Base-by-base conservation (phyloP, 2,888 invertebrate species). In the Hypolimnas misippus region DNA sequence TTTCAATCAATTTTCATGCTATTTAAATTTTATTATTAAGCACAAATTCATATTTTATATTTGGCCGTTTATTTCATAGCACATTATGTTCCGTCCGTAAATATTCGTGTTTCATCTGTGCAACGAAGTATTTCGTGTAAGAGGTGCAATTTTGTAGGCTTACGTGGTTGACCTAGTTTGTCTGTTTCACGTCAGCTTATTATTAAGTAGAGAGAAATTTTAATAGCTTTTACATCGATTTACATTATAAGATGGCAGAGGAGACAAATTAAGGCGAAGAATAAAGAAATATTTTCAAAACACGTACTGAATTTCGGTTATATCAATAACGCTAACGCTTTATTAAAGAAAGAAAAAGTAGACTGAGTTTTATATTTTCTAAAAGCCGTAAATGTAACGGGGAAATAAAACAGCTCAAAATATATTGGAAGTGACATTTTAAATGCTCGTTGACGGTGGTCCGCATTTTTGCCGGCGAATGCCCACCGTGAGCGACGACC, bases 361-460 rank as follows among this genome's bases (percentile, higher is more conserved):
- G 5, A 25, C 2, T 25, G 5, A 25, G 25, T 3, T 25, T 25
- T 25, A 5, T 25, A 25, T 25, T 3, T 25, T 25, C 5, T 25
- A 3, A 25, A 25, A 25, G 25, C 25, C 5, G 25, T 25, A 25
- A 25, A 25, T 25, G 5, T 3, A 25, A 25, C 25, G 25, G 25
- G 42, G n/a, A 21, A 5, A 7, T 8, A 7, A 49, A 25, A 29
- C 29, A n/a, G 21, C n/a, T 7, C n/a, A 29, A 49, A 49, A 8
- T 19, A 40, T 46, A 57, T 54, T 54, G 46, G 35, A 40, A 55
- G 38, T 55, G 54, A 58, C 31, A 55, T 63, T 58, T 33, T 40
- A 52, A 38, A 52, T 35, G 29, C 46, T 52, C 33, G 19, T 25
- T 42, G 42, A 42, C 33, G 29, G 35, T 56, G 50, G 29, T 44